phyloP scores from a whole-genome alignment of 2,113 vertebrate genomes.

The Aythya baeri region DNA sequence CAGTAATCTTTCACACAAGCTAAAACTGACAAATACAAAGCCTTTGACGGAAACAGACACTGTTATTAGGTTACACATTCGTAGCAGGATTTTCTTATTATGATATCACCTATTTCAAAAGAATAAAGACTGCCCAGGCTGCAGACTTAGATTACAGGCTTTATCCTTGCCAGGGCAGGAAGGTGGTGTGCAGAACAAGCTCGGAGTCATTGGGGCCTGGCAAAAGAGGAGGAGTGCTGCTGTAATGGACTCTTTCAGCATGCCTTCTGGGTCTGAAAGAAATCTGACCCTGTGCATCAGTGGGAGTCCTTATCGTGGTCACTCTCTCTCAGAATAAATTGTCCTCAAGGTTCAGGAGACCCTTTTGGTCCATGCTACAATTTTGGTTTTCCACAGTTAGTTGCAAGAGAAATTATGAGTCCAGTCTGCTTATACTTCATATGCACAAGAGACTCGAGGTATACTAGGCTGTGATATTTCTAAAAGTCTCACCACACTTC shows the following conservation, averaged over 20 bases:
- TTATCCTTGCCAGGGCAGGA: not conserved
- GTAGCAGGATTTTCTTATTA: not conserved
- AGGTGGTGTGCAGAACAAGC: not conserved
- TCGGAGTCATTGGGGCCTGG: not conserved
- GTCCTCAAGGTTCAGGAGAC: not conserved
- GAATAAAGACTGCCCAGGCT: not conserved
- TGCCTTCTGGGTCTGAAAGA: not conserved
- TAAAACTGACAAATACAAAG: not conserved
- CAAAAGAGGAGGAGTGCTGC: not conserved
- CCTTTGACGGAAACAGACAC: not conserved
- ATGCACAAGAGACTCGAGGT: rapidly evolving
- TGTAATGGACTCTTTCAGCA: not conserved
- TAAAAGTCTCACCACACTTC: not conserved
- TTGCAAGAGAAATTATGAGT: not conserved
- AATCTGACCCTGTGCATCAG: not conserved
- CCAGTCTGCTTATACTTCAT: not conserved
- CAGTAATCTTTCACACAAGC: not conserved
- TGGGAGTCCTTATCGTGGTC: rapidly evolving
- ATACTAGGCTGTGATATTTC: not conserved
- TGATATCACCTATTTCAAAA: not conserved
- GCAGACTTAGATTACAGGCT: not conserved
- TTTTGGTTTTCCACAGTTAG: not conserved
- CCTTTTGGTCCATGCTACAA: rapidly evolving
- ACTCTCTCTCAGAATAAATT: not conserved
- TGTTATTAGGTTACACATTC: not conserved